These are phyloP conservation scores for Cancer borealis DNA, from an alignment of 2,888 invertebrate species.

Conservation along the genomic window DNA sequence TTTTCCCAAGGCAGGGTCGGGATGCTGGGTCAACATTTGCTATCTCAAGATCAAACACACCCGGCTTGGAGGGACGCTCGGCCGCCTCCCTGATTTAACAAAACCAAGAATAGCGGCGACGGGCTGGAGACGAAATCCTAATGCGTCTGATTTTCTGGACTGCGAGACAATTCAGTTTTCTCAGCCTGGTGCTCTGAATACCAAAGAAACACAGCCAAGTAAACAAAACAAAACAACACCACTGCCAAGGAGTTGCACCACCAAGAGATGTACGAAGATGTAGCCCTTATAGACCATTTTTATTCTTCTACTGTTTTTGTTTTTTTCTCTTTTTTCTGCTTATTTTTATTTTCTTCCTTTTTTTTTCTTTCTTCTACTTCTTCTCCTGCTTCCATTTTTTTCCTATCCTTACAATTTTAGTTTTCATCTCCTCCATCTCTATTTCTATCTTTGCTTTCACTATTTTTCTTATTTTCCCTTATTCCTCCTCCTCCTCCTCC, in stretches of 20 bases:
- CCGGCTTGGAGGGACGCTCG: background rate
- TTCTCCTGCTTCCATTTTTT: background rate
- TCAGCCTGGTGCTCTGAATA: background rate
- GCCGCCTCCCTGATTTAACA: background rate
- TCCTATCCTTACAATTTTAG: background rate
- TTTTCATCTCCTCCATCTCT: background rate
- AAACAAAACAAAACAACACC: background rate
- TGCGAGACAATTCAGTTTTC: constrained; percentile 13
- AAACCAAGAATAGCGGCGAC: background rate
- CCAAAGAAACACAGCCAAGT: background rate
- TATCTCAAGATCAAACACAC: constrained; percentile 14
- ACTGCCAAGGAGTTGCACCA: background rate
- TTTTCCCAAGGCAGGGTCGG: constrained; percentile 25
- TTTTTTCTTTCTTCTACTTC: background rate
- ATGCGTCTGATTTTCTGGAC: background rate
- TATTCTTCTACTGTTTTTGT: background rate
- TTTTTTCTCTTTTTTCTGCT: background rate
- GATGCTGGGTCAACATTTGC: constrained; percentile 29
- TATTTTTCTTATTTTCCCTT: background rate
- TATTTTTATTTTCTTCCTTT: background rate
- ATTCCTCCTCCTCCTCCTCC: background rate
- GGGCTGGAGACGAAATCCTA: background rate
- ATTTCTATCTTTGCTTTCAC: background rate
- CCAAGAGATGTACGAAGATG: background rate
- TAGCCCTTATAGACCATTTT: background rate